Base-by-base conservation (phyloP, 2,113 vertebrate species). In the Heterotilapia buettikoferi region DNA sequence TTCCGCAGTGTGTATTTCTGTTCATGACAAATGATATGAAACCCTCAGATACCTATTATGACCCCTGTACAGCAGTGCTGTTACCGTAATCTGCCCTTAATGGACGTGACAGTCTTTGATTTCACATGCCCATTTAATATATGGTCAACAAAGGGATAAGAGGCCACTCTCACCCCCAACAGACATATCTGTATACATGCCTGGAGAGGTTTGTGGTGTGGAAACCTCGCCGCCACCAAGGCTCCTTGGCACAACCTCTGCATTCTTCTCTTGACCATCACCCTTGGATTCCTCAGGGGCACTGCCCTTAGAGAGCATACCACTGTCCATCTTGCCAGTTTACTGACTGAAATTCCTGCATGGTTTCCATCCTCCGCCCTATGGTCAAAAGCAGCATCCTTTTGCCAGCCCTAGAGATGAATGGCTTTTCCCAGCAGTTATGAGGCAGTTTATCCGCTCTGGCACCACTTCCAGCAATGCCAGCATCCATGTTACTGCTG, bases 191-290 rank as follows among this genome's bases (percentile, higher is more conserved):
- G 54, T 71, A 59, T 52, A 76, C 84, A 92, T 91, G 92, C 83
- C 87, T 83, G 56, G 31, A 24, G 66, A 90, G 92, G 83, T 66
- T 82, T 93, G 93, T 7, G 87, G 89, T 68, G 78, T 88, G 85
- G 88, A 92, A 95, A 94, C 90, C 57, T 88, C 61, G 80, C 73
- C 73, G 86, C 92, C 89, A 84, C 91, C 53, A 86, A 91, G 90
- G 85, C 93, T 95, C 92, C 93, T 89, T 93, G 92, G 93, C 93
- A 93, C 89, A 84, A 89, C 56, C 87, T 79, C 80, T 57, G 83
- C 94, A 95, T 94, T 94, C 94, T 93, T 94, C 36, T 89, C 90
- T 83, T 93, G 94, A 95, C 95, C 95, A 86, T 93, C 93, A 94
- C 92, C 88, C 83, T 88, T 88, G 92, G 92, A 96, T 96, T 95